phyloP scores from a whole-genome alignment of 2,113 vertebrate species.

The Craseonycteris thonglongyai region DNA sequence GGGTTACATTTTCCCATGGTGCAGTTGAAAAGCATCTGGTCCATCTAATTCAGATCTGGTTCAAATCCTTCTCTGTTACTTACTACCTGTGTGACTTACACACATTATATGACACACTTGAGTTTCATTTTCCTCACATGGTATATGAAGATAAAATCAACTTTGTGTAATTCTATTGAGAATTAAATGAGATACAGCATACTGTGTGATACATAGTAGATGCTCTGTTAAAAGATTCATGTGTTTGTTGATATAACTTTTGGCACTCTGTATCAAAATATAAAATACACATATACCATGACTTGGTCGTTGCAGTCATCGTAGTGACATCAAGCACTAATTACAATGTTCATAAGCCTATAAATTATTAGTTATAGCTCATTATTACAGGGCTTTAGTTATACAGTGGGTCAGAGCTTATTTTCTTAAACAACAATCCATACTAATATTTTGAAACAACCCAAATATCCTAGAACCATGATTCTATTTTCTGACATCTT shows the following conservation, averaged over 20 bases:
- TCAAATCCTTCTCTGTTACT: neutral
- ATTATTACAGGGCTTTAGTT: neutral
- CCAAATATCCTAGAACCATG: neutral
- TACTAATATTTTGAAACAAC: neutral
- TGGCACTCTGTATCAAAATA: neutral
- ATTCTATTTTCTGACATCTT: neutral
- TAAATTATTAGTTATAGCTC: neutral
- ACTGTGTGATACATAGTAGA: neutral
- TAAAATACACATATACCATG: neutral
- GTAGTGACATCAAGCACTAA: neutral
- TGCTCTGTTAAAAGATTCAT: neutral
- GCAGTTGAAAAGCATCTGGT: neutral
- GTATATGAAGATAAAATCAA: neutral
- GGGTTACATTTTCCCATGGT: neutral
- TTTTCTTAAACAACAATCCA: neutral
- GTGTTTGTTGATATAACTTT: neutral
- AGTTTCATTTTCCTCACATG: neutral
- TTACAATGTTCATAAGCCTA: neutral
- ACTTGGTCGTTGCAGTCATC: neutral
- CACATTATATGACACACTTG: neutral
- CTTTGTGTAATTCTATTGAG: neutral
- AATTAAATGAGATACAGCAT: neutral
- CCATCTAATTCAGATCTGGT: neutral
- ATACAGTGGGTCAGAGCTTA: neutral
- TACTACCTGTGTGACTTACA: neutral